Conservation (phyloP, 2,888 invertebrate genomes). For the Nephrotoma flavescens region DNA sequence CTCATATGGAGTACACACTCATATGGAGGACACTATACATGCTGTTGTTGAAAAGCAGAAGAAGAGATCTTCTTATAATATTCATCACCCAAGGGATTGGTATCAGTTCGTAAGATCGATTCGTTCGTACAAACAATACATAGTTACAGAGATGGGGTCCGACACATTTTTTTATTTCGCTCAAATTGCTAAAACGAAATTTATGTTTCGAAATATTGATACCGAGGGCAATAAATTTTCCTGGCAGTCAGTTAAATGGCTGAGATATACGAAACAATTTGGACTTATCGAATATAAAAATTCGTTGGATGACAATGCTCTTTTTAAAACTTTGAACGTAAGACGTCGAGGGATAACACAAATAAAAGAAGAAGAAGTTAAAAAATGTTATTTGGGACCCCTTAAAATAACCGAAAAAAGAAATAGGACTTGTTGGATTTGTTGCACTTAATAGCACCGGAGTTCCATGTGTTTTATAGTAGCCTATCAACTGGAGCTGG, state of each 20-base stretch:
- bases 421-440: neutral
- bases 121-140: too few species aligned
- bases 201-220: too few species aligned
- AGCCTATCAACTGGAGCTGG: neutral
- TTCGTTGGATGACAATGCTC: neutral
- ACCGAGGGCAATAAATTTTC: too few species aligned
- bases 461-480: neutral
- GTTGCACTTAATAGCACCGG: neutral
- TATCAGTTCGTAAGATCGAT: too few species aligned
- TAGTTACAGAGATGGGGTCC: too few species aligned
- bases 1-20: neutral
- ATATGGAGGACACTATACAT: neutral
- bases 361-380: neutral
- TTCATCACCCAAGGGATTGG: too few species aligned
- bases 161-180: too few species aligned
- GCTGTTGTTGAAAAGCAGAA: neutral
- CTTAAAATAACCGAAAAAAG: neutral
- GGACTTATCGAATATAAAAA: neutral
- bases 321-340: neutral
- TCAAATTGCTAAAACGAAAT: too few species aligned
- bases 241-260: neutral
- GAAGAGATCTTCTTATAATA: neutral
- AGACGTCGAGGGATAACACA: neutral
- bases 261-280: neutral
- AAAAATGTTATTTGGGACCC: too few species aligned